Conservation (phyloP, 2,113 vertebrate genomes). For the Alligator sinensis region DNA sequence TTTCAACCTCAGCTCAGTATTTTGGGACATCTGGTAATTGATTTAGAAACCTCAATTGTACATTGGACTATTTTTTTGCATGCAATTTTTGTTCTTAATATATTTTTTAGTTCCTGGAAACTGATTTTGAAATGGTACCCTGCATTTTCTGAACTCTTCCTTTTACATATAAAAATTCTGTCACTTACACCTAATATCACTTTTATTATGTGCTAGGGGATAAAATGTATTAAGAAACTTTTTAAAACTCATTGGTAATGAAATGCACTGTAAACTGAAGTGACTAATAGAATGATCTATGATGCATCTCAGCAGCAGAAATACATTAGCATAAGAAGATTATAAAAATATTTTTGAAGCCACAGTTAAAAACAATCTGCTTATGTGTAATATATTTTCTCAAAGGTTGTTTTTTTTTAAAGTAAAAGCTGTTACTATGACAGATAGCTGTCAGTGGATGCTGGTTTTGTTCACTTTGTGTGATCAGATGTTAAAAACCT, state of each 20-base stretch:
- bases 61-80: neutral
- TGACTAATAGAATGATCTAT: neutral
- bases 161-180: neutral
- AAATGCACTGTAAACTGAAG: no score
- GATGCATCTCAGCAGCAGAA: neutral
- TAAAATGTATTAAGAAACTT: neutral
- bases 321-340: neutral
- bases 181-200: neutral
- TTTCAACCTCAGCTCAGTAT: neutral
- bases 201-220: neutral
- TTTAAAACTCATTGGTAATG: neutral
- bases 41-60: neutral
- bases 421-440: neutral
- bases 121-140: neutral
- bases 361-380: neutral
- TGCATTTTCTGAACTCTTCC: neutral
- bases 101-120: neutral
- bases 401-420: neutral
- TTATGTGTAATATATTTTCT: neutral
- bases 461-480: neutral
- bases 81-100: neutral
- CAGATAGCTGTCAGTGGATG: neutral
- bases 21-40: neutral
- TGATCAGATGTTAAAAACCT: neutral
- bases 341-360: neutral